A percentile compares a stretch with the other conserved stretches of the same genome.
These are phyloP conservation scores for Nematolebias whitei DNA, from an alignment of 2,113 vertebrate species.

Conservation along the genomic window DNA sequence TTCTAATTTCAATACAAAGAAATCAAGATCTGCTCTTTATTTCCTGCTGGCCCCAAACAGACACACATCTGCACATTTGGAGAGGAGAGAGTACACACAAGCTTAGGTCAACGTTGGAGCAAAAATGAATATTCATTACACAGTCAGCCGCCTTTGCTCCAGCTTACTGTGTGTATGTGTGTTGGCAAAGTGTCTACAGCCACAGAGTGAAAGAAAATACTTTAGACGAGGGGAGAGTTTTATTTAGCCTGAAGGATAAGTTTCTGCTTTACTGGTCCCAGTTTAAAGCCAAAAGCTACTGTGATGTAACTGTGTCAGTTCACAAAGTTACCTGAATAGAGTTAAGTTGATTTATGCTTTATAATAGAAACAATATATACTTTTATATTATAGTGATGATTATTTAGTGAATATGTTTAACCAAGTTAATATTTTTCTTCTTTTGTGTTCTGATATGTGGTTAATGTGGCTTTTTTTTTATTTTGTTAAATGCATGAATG, in stretches of 20 bases:
- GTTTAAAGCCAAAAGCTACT: slow-evolving; percentile 35
- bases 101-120: slow-evolving; percentile 49
- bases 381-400: no score
- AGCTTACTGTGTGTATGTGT: slow-evolving; percentile 28
- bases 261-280: slow-evolving; percentile 58
- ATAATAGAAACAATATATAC: neutral
- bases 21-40: slow-evolving; percentile 59
- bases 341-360: neutral
- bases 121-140: slow-evolving; percentile 50
- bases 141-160: slow-evolving; percentile 21
- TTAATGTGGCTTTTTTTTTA: no score
- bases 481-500: no score
- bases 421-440: no score
- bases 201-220: slow-evolving; percentile 41
- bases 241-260: slow-evolving; percentile 55
- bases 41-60: slow-evolving; percentile 53
- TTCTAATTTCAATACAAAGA: slow-evolving; percentile 39
- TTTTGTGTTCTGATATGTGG: no score
- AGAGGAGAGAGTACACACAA: slow-evolving; percentile 28
- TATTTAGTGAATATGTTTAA: neutral
- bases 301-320: slow-evolving; percentile 47
- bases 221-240: slow-evolving; percentile 47
- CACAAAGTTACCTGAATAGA: slow-evolving; percentile 23
- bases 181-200: slow-evolving; percentile 51
- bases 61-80: slow-evolving; percentile 14